These are phyloP conservation scores for Ornithorhynchus anatinus DNA, from an alignment of 2,113 vertebrate genomes.

Conservation along the genomic window DNA sequence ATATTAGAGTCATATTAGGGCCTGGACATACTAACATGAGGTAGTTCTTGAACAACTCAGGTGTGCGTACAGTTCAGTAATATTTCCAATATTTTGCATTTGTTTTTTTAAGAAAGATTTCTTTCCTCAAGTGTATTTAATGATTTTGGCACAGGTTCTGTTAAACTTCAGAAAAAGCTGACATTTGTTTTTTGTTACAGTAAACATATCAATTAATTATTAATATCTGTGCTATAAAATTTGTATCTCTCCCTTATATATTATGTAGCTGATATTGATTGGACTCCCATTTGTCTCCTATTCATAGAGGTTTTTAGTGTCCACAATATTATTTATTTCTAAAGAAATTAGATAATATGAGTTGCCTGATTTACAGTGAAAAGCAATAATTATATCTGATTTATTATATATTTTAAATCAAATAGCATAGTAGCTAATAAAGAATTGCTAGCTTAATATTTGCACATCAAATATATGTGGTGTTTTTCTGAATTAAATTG, in stretches of 20 bases:
- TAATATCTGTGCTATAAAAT: slow-evolving; percentile 67
- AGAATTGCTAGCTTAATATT: slow-evolving; percentile 6
- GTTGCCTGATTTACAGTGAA: slow-evolving; percentile 24
- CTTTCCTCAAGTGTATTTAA: slow-evolving; percentile 37
- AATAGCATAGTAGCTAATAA: neutral
- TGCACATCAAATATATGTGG: neutral
- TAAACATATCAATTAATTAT: slow-evolving; percentile 71
- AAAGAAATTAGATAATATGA: slow-evolving; percentile 48
- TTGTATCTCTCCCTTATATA: slow-evolving; percentile 61
- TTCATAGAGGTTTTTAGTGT: slow-evolving; percentile 37
- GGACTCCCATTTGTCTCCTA: slow-evolving; percentile 34
- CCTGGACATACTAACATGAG: neutral
- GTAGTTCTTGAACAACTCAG: neutral
- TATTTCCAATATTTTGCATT: slow-evolving; percentile 1
- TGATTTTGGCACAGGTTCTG: slow-evolving; percentile 24
- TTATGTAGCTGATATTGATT: slow-evolving; percentile 71
- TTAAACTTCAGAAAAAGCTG: slow-evolving; percentile 70
- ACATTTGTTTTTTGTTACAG: slow-evolving; percentile 60
- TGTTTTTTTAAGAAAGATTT: slow-evolving; percentile 5
- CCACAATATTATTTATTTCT: slow-evolving; percentile 41
- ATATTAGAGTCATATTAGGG: neutral
- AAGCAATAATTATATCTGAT: slow-evolving; percentile 7
- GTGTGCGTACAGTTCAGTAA: neutral
- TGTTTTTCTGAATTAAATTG: neutral
- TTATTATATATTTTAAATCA: slow-evolving; percentile 31